phyloP scores from a whole-genome alignment of 2,888 invertebrate species.

The Stegana nigrithorax region DNA sequence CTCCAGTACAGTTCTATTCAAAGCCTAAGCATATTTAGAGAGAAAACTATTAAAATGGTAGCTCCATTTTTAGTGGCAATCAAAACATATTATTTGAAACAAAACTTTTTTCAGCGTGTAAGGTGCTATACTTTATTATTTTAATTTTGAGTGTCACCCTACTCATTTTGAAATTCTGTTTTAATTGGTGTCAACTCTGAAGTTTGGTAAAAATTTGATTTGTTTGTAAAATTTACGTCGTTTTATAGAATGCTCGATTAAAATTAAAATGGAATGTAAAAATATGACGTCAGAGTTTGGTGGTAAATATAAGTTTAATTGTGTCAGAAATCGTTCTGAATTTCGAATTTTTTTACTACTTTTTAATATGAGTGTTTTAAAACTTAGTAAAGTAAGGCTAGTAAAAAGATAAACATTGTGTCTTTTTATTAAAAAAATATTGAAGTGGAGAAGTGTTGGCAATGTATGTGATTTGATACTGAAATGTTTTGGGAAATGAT shows the following conservation, averaged over 20 bases:
- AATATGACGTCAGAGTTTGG: not conserved
- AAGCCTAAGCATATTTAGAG: no score
- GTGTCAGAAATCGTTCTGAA: not conserved
- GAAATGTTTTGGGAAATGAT: no score
- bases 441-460: not conserved
- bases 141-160: not conserved
- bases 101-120: not conserved
- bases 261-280: not conserved
- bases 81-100: no score
- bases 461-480: no score
- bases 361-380: not conserved
- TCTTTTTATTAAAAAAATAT: not conserved
- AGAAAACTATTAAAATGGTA: no score
- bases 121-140: not conserved
- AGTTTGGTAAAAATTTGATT: not conserved
- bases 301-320: not conserved
- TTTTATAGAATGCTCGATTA: not conserved
- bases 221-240: not conserved
- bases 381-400: not conserved
- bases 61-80: no score
- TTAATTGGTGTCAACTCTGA: not conserved
- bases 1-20: no score
- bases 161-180: not conserved
- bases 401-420: not conserved
- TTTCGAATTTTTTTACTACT: not conserved